These are phyloP conservation scores for Cardiocondyla obscurior DNA, from an alignment of 1,140 invertebrate species.

Conservation along the genomic window DNA sequence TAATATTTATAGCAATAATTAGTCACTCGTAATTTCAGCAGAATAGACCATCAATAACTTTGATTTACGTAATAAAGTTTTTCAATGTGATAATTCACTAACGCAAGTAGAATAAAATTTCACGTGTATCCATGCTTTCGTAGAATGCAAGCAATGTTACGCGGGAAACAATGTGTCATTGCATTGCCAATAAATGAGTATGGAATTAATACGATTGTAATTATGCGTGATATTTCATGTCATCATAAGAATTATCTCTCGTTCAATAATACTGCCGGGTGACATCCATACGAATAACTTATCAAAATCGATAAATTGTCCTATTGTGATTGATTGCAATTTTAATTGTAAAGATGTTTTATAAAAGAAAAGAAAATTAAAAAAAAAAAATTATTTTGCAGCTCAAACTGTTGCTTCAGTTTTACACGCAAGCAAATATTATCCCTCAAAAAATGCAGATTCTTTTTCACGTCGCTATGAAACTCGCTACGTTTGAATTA, in stretches of 20 bases:
- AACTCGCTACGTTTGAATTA: background rate
- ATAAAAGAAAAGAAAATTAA: too few species aligned
- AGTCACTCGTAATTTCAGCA: background rate
- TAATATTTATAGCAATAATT: slow-evolving; percentile 3
- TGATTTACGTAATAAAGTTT: slow-evolving; percentile 1
- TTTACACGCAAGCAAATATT: background rate
- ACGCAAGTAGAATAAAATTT: slow-evolving; percentile 4
- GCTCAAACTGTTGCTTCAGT: background rate
- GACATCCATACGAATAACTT: background rate
- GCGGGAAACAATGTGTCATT: slow-evolving; percentile 5
- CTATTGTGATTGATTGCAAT: background rate
- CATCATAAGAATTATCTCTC: slow-evolving; percentile 25
- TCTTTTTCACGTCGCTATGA: background rate
- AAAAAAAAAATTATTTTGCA: background rate
- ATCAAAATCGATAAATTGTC: background rate
- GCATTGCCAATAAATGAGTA: background rate
- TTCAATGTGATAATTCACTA: background rate
- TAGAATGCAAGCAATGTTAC: background rate
- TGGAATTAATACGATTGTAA: slow-evolving; percentile 29
- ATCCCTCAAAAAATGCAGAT: background rate
- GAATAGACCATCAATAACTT: background rate
- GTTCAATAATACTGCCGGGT: background rate
- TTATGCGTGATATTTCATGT: slow-evolving; percentile 39
- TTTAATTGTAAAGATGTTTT: background rate
- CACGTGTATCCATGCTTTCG: background rate